These are phyloP conservation scores for Leptoteleia sp. DNA, from an alignment of 1,140 invertebrate species.

Conservation along the genomic window DNA sequence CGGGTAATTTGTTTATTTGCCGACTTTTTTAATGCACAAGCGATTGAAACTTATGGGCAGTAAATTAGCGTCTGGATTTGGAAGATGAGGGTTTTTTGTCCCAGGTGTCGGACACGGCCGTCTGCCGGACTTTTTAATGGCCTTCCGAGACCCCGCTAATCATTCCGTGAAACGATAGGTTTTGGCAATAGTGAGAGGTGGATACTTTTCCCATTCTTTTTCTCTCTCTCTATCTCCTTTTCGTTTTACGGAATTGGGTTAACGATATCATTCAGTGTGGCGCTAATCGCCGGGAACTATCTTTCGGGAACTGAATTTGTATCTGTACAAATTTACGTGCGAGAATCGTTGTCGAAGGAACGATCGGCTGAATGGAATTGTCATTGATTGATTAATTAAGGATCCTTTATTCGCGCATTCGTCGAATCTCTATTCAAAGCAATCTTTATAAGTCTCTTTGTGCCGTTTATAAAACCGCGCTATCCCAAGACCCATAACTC, in stretches of 20 bases:
- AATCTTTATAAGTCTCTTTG: constrained; percentile 1
- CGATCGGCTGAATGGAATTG: too few relatives aligned
- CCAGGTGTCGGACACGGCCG: constrained; percentile 35
- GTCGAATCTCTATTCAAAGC: background rate
- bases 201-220: too few relatives aligned
- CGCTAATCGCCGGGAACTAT: background rate
- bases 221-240: too few relatives aligned
- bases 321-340: too few relatives aligned
- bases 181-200: constrained; percentile 1
- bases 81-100: constrained; percentile 46
- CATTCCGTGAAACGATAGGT: constrained; percentile 41
- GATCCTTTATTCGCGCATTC: constrained; percentile 12
- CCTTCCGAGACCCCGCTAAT: constrained; percentile 52
- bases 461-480: background rate
- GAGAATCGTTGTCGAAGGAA: too few relatives aligned
- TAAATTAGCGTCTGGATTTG: constrained; percentile 57
- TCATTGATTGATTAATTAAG: constrained; percentile 30
- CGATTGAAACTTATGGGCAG: constrained; percentile 59
- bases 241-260: constrained; percentile 29
- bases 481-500: constrained; percentile 10
- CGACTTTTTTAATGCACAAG: constrained; percentile 40
- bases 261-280: constrained; percentile 4
- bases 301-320: too few relatives aligned
- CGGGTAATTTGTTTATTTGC: constrained; percentile 57
- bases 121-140: constrained; percentile 32